Evolutionary conservation across 2,113 vertebrate genomes (phyloP), one percentile per base, ranked within the genome.

Genomic region (Xenopus borealis): DNA sequence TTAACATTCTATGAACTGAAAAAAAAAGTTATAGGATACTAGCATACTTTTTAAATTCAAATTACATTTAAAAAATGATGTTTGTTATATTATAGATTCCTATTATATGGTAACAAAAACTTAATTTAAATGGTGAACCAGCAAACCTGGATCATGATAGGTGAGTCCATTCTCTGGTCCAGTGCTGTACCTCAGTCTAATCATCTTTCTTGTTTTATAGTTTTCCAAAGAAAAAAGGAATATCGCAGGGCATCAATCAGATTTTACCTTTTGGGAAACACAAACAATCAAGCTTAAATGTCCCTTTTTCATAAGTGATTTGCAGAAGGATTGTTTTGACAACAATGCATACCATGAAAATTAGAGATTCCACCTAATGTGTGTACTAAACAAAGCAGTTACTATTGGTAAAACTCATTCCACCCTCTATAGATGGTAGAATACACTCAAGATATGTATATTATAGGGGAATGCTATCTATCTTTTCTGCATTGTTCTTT

Each of bases 61-160:
- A 50, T 50, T 16, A 50, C 3, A 50, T 50, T 9, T 50, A 7
- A 13, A 16, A 13, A 27, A 27, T 1, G 23, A 27, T 27, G 23
- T 3, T 27, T 27, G 23, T 27, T 27, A 27, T 3, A 12, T 50
- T 50, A 1, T 50, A 50, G 5, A 50, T 13, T 50, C 14, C 47
- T 11, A 50, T 16, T 16, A 50, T 50, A 40, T 40, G 7, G 3
- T 40, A 40, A 40, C 1, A 27, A 27, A 27, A 40, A 40, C 33
- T 40, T 40, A 7, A 40, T 40, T 40, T 40, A 40, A 7, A 40
- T 40, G 7, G 53, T 16, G 18, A 55, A n/a, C 6, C 23, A 4
- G 59, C 73, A 50, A 55, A 76, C 73, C 73, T 76, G 58, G 16
- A 1, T 18, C 66, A 69, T 76, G 66, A 52, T 76, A 45, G 17